These are phyloP conservation scores for Sarcophaga carnaria DNA, from an alignment of 2,888 invertebrate genomes.

Conservation along the genomic window DNA sequence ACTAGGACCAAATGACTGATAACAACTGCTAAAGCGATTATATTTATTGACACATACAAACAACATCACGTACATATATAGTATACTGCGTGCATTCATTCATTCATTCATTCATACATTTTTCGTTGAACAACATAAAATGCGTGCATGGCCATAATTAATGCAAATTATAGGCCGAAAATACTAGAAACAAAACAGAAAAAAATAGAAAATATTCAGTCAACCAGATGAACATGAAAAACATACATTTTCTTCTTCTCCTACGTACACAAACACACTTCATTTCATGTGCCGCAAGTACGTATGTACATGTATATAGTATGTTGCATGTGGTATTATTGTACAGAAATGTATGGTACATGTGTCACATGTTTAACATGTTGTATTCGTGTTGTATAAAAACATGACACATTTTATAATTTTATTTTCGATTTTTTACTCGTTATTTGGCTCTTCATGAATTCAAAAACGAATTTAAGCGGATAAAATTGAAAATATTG, in stretches of 20 bases:
- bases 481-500: too few relatives aligned
- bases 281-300: background rate
- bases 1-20: constrained; percentile 34
- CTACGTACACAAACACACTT: background rate
- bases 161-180: constrained; percentile 63
- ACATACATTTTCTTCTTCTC: constrained; percentile 24
- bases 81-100: too few relatives aligned
- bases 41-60: constrained; percentile 39
- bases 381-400: background rate
- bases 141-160: constrained; percentile 64
- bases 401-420: constrained; percentile 15
- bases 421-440: too few relatives aligned
- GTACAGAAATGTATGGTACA: background rate
- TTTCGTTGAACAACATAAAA: constrained; percentile 18
- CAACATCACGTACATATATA: background rate
- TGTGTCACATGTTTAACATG: background rate
- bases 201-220: constrained; percentile 44
- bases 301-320: background rate
- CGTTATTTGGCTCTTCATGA: too few relatives aligned
- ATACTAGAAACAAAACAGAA: background rate
- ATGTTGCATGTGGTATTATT: background rate
- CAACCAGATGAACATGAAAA: constrained; percentile 59
- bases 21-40: constrained; percentile 44
- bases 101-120: background rate
- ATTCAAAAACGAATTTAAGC: too few relatives aligned